Evolutionary conservation across 2,797 vertebrate species (phyloP).

Genomic region (Phoeniculus purpureus): DNA sequence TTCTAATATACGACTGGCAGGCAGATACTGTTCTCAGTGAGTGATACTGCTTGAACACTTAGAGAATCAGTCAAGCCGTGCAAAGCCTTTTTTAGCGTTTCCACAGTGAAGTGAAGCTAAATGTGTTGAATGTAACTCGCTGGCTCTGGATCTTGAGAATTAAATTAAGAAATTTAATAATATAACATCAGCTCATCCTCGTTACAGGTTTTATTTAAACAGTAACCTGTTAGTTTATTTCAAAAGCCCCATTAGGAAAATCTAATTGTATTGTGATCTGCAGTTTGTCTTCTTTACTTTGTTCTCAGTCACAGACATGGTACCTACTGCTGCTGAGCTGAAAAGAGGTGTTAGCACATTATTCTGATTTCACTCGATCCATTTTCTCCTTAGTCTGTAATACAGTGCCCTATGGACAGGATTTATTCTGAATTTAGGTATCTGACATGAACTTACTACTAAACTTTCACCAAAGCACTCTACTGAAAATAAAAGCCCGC

Average conservation of each 20-base stretch:
- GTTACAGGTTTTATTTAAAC: conserved; percentile 61
- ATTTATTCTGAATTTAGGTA: background rate
- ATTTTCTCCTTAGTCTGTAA: background rate
- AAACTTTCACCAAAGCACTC: background rate
- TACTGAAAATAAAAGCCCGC: background rate
- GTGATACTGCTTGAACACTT: background rate
- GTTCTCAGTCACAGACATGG: background rate
- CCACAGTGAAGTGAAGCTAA: background rate
- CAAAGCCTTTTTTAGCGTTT: background rate
- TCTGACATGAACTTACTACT: background rate
- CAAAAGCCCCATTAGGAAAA: conserved; percentile 62
- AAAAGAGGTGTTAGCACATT: background rate
- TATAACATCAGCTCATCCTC: conserved; percentile 21
- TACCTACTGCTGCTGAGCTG: background rate
- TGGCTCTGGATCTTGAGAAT: conserved; percentile 60
- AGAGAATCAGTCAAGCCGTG: background rate
- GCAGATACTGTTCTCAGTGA: background rate
- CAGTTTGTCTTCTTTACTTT: conserved; percentile 28
- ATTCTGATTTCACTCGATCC: background rate
- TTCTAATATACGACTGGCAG: background rate
- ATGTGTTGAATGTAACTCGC: conserved; percentile 7
- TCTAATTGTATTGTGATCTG: conserved; percentile 59
- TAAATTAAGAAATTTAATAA: conserved; percentile 67
- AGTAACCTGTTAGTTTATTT: conserved; percentile 67
- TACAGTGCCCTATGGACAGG: background rate